Evolutionary conservation across 2,113 vertebrate species (phyloP), one percentile per base, ranked within the genome.

Genomic region (Anhinga anhinga): DNA sequence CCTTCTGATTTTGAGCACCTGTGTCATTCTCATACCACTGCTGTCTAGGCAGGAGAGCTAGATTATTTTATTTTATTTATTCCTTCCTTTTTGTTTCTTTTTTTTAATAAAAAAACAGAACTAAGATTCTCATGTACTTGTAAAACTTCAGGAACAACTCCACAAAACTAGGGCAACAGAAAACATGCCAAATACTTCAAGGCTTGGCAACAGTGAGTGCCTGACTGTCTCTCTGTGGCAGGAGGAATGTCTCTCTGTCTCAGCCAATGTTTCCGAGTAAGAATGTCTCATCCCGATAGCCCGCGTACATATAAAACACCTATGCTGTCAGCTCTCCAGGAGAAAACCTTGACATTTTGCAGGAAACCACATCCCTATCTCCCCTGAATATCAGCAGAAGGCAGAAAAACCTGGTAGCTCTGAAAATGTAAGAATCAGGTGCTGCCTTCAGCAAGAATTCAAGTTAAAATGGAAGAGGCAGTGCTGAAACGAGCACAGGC

Each of bases 101-200:
- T 40, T 58, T 36, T 11, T 58, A 45, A 71, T 61, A 47, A 32
- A n/a, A 66, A 45, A 50, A 17, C 15, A 10, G 36, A 73, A 69
- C 49, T 73, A 77, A 89, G 65, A 87, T 81, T 86, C 58, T 91
- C 73, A 25, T 47, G 26, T 66, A 73, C 62, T 93, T 91, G 47
- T 53, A 95, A 85, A 95, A 97, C 78, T 95, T 91, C 84, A 93
- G 92, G 56, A 96, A 95, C 78, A 96, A 96, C 96, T 96, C 90
- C 85, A 90, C 85, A 94, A 94, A 96, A 96, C 82, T 95, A 95
- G 95, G 96, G 94, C 89, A 91, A 69, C 15, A 93, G 85, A 93
- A 95, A 97, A 91, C 90, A 82, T 82, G 96, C 91, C 91, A 94
- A 93, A 93, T 90, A 86, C 63, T 96, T 92, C 83, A 94, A 92